phyloP scores from a whole-genome alignment of 1,140 invertebrate genomes.

The Formica exsecta region DNA sequence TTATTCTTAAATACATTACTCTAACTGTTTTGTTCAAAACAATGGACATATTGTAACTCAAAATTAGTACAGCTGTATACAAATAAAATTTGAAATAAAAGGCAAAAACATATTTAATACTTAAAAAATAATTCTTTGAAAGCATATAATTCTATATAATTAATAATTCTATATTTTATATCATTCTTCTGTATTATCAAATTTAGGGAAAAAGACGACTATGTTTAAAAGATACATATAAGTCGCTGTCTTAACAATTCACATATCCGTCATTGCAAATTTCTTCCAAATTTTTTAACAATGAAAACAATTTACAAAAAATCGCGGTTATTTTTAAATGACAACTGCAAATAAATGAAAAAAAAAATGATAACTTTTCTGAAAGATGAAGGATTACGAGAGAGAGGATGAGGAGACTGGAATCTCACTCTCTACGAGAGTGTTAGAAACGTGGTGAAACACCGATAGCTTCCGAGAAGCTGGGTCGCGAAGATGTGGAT shows the following conservation, averaged over 20 bases:
- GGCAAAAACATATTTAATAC: too few relatives aligned
- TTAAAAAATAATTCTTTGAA: too few relatives aligned
- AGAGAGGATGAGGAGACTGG: neutral
- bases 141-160: too few relatives aligned
- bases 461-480: conserved; percentile 58
- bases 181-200: too few relatives aligned
- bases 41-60: too few relatives aligned
- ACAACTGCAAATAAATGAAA: neutral
- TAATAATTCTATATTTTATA: too few relatives aligned
- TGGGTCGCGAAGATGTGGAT: conserved; percentile 61
- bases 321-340: neutral
- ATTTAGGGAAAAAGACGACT: too few relatives aligned
- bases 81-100: too few relatives aligned
- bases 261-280: neutral
- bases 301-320: neutral
- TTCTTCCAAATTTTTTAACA: neutral
- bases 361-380: neutral
- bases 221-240: too few relatives aligned
- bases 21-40: neutral
- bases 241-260: too few relatives aligned
- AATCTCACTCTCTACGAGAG: conserved; percentile 8
- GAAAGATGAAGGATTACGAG: conserved; percentile 38
- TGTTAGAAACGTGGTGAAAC: conserved; percentile 63
- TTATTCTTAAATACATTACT: neutral
- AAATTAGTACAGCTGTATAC: too few relatives aligned